Evolutionary conservation across 2,888 invertebrate genomes (phyloP), one percentile per base, ranked within the genome.

Genomic region (Euproctis similis): DNA sequence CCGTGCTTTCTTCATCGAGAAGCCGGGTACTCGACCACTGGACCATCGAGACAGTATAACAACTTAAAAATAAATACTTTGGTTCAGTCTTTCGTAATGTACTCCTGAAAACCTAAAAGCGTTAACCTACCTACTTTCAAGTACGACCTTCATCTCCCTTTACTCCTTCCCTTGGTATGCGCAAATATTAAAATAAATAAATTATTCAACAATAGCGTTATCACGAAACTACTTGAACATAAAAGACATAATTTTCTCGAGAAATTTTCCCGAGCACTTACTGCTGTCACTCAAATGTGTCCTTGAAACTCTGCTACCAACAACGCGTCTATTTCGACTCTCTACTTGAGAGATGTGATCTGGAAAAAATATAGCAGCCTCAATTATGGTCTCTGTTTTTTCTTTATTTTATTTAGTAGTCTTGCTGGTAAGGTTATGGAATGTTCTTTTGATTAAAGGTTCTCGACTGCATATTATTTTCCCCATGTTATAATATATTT

Each of bases 141-240:
- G 2, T 8, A 17, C n/a, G 2, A 4, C 6, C 17, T 4, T 17
- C 17, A 17, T 17, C 17, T 8, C 7, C 17, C 6, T 2, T 2
- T 8, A 17, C 2, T 17, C 17, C 17, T 17, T 17, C 4, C 2
- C n/a, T n/a, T n/a, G n/a, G n/a, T n/a, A n/a, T n/a, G n/a, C n/a
- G n/a, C n/a, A n/a, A n/a, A n/a, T n/a, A n/a, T n/a, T n/a, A n/a
- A n/a, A n/a, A n/a, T n/a, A n/a, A n/a, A 14, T 30, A 34, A 24
- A 30, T 30, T 34, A 34, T 34, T 34, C 26, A 30, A 34, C 23
- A 26, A 33, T 20, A 23, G 20, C 19, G 12, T 30, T 33, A 30
- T 30, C 29, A 26, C n/a, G 2, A 18, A 34, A 26, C 26, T 26
- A 29, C 23, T 29, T 33, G 26, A 19, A 26, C 13, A 26, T 26